A percentile compares a stretch with the other conserved stretches of the same genome.
Conservation (phyloP, 2,888 invertebrate genomes). For the Argynnis bischoffii region DNA sequence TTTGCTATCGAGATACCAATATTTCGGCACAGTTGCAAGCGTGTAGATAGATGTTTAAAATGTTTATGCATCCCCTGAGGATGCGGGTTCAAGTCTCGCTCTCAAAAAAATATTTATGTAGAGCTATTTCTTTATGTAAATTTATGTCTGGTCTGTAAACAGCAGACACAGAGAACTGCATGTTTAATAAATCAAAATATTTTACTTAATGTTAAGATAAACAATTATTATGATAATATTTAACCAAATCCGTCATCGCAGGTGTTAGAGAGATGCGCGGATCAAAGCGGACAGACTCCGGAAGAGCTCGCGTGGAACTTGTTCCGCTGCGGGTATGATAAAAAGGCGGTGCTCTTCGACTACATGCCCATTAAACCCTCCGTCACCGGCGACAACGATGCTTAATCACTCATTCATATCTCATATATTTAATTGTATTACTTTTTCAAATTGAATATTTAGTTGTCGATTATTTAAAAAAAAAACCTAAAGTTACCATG, state of each 20-base stretch:
- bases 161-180: too few species aligned
- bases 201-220: too few species aligned
- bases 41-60: too few species aligned
- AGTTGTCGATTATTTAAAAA: too few species aligned
- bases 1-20: too few species aligned
- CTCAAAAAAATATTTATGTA: too few species aligned
- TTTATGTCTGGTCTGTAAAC: too few species aligned
- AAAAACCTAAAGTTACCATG: neutral
- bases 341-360: slow-evolving; percentile 66
- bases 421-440: neutral
- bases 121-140: too few species aligned
- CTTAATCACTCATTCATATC: neutral
- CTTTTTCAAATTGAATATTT: neutral
- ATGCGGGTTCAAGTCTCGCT: too few species aligned
- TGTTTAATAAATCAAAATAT: too few species aligned
- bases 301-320: slow-evolving; percentile 73
- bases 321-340: slow-evolving; percentile 71
- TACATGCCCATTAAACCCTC: slow-evolving; percentile 56
- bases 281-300: slow-evolving; percentile 61
- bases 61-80: too few species aligned
- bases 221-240: neutral
- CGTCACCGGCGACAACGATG: slow-evolving; percentile 44
- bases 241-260: slow-evolving; percentile 35
- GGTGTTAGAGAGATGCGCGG: slow-evolving; percentile 67
- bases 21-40: too few species aligned